A percentile compares a stretch with the other conserved stretches of the same genome.
Evolutionary conservation across 2,888 invertebrate genomes (phyloP).

Genomic region (Cantharis nigra): DNA sequence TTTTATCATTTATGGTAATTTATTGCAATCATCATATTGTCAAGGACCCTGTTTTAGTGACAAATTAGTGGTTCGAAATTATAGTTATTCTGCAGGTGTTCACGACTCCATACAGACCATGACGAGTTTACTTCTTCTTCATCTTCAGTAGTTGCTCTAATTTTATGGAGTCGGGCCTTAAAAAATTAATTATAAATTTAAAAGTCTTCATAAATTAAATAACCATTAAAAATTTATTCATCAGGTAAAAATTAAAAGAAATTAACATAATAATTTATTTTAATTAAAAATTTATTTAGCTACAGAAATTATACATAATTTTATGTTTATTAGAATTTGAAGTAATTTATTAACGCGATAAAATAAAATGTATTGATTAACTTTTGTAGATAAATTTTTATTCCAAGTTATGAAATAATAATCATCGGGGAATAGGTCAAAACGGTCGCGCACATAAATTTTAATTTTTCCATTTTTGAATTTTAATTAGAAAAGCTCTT

Average conservation of each 20-base stretch:
- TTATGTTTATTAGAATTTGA: background rate
- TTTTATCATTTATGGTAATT: background rate
- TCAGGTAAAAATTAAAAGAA: background rate
- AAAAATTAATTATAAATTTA: background rate
- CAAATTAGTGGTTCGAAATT: background rate
- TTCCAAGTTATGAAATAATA: background rate
- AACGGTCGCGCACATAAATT: background rate
- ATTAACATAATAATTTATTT: background rate
- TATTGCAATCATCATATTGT: background rate
- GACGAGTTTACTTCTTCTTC: too few species aligned
- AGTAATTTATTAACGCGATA: background rate
- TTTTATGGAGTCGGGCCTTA: background rate
- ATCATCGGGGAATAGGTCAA: background rate
- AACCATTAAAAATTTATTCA: background rate
- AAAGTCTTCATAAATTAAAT: background rate
- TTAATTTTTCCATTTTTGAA: background rate
- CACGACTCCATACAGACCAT: too few species aligned
- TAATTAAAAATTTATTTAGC: background rate
- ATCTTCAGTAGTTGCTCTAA: background rate
- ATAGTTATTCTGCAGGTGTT: background rate
- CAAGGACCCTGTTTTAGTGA: background rate
- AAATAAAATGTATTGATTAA: background rate
- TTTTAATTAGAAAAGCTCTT: background rate
- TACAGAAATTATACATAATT: background rate
- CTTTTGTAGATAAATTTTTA: background rate